Percentiles rank a stretch among this genome's conserved stretches.
Evolutionary conservation across 2,888 invertebrate species (phyloP).

Genomic region (Diachrysia chrysitis): DNA sequence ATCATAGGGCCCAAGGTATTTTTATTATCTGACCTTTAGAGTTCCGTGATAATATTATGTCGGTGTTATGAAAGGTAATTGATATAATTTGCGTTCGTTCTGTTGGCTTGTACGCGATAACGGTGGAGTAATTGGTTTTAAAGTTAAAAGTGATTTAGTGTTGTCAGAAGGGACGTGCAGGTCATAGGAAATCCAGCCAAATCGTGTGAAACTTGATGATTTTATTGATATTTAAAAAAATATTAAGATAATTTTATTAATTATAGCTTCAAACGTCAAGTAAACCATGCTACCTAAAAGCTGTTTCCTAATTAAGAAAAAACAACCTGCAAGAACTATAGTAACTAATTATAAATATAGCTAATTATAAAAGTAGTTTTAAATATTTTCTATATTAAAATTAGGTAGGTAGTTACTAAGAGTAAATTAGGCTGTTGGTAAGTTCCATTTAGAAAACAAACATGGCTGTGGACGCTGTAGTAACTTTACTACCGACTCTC

Average conservation of each 20-base stretch:
- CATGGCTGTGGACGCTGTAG: constrained; percentile 26
- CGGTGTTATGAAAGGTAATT: constrained; percentile 53
- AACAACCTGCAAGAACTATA: no score
- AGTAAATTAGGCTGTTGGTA: no score
- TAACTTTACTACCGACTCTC: constrained; percentile 63
- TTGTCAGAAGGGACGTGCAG: background rate
- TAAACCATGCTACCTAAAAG: no score
- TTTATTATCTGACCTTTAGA: constrained; percentile 49
- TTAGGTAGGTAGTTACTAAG: no score
- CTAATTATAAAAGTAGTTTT: no score
- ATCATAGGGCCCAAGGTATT: constrained; percentile 33
- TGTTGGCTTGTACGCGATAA: constrained; percentile 40
- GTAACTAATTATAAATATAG: no score
- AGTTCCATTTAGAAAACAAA: no score
- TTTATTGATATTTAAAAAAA: no score
- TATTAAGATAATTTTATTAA: no score
- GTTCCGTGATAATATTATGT: constrained; percentile 48
- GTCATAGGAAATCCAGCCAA: background rate
- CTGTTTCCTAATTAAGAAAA: no score
- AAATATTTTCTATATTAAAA: no score
- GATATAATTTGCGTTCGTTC: constrained; percentile 44
- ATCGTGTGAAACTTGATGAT: background rate
- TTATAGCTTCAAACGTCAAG: no score
- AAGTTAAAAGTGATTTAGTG: constrained; percentile 18
- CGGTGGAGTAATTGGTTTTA: constrained; percentile 28